phyloP scores from a whole-genome alignment of 2,888 invertebrate genomes.

The Cheilosia scutellata region DNA sequence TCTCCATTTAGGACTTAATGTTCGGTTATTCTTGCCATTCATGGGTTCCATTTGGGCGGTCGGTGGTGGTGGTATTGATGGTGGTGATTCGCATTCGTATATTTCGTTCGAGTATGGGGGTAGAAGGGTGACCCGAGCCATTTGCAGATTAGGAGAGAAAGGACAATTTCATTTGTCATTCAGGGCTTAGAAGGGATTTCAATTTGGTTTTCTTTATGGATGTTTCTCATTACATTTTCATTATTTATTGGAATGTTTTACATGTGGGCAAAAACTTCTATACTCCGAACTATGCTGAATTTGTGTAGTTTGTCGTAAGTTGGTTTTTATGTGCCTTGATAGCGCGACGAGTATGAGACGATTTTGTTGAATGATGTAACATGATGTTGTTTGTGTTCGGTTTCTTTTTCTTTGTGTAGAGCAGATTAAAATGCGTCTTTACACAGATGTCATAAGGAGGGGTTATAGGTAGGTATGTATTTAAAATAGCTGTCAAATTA shows the following conservation, averaged over 20 bases:
- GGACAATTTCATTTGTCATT: slow-evolving; percentile 82
- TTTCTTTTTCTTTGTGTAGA: not conserved
- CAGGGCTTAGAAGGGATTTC: slow-evolving; percentile 81
- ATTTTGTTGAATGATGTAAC: slow-evolving; percentile 16
- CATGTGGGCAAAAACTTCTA: slow-evolving; percentile 75
- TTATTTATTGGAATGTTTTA: slow-evolving; percentile 80
- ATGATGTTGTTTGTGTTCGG: slow-evolving; percentile 19
- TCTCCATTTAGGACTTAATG: slow-evolving; percentile 83
- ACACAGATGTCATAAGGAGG: not conserved
- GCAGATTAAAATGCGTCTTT: not conserved
- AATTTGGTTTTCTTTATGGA: slow-evolving; percentile 80
- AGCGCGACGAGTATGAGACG: slow-evolving; percentile 10
- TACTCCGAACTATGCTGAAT: slow-evolving; percentile 19
- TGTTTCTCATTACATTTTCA: slow-evolving; percentile 83
- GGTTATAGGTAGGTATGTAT: too few species aligned
- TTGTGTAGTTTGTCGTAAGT: slow-evolving; percentile 41
- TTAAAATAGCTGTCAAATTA: too few species aligned
- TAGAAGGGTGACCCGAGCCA: slow-evolving; percentile 66
- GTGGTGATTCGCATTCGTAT: slow-evolving; percentile 35
- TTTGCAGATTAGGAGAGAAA: slow-evolving; percentile 75
- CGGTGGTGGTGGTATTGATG: slow-evolving; percentile 32
- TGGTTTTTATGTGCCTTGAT: slow-evolving; percentile 39
- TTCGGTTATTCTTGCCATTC: slow-evolving; percentile 70
- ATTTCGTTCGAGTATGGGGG: slow-evolving; percentile 6
- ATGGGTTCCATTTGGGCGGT: slow-evolving; percentile 50